A percentile compares a stretch with the other conserved stretches of the same genome.
Conservation (phyloP, 2,888 invertebrate species). For the Folsomia candida region DNA sequence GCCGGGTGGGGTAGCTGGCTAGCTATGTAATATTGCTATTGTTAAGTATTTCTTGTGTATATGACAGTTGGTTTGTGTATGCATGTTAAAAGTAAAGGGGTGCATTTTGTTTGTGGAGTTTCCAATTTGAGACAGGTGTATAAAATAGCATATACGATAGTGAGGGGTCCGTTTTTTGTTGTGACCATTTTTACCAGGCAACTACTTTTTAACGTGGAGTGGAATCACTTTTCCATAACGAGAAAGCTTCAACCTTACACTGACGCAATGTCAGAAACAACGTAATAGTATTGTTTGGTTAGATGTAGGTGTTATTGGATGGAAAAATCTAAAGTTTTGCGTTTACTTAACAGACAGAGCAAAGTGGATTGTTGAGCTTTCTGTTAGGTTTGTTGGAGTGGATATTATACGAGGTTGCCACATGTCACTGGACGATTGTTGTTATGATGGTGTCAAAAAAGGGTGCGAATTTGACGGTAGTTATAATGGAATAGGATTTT, state of each 20-base stretch:
- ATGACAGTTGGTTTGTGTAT: neutral
- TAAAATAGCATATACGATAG: neutral
- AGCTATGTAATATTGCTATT: neutral
- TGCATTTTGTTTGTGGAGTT: neutral
- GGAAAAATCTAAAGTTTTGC: too few relatives aligned
- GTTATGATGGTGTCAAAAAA: too few relatives aligned
- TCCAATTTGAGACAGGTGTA: neutral
- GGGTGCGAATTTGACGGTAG: neutral
- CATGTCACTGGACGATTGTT: too few relatives aligned
- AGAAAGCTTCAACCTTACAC: neutral
- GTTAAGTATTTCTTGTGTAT: too few relatives aligned
- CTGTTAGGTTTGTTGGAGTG: too few relatives aligned
- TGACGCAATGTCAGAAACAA: too few relatives aligned
- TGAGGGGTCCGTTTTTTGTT: neutral
- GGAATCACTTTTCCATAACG: neutral
- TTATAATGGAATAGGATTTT: too few relatives aligned
- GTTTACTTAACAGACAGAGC: neutral
- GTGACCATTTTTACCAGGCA: neutral
- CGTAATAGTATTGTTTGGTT: too few relatives aligned
- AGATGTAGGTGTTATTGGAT: too few relatives aligned
- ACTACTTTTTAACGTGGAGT: slow-evolving; percentile 2
- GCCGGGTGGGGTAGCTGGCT: neutral
- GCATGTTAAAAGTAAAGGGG: neutral
- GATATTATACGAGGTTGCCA: too few relatives aligned
- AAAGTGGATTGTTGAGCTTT: neutral